These are phyloP conservation scores for Cossypha dichroa DNA, from an alignment of 2,797 vertebrate genomes.

Conservation along the genomic window DNA sequence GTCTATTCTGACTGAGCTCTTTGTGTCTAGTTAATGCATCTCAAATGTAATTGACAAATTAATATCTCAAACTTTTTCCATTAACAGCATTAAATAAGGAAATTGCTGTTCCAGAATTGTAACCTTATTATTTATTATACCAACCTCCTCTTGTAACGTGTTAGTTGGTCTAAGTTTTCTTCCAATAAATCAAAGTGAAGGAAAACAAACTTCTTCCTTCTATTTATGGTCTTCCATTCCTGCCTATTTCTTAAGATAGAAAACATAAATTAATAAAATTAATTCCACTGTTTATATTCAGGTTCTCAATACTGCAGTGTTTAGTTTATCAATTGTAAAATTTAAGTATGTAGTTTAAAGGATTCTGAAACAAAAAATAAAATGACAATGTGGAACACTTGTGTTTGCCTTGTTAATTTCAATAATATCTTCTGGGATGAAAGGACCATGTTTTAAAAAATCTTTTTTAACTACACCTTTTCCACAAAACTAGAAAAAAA, in stretches of 20 bases:
- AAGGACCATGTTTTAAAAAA: background rate
- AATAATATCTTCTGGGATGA: background rate
- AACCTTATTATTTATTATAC: conserved; percentile 40
- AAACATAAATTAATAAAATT: background rate
- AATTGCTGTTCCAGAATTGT: conserved; percentile 40
- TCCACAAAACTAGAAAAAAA: background rate
- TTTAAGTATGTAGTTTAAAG: background rate
- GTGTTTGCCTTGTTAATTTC: background rate
- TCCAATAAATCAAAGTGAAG: conserved; percentile 38
- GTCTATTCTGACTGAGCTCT: conserved; percentile 1
- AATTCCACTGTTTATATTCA: background rate
- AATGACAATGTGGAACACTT: background rate
- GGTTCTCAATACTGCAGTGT: background rate
- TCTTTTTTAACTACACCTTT: background rate
- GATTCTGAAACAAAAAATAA: background rate
- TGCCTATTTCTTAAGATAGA: background rate
- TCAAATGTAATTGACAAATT: conserved; percentile 51
- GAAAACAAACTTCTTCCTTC: background rate
- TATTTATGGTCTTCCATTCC: background rate
- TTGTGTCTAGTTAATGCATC: conserved; percentile 6
- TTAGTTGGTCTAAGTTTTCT: background rate
- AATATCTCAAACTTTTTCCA: conserved; percentile 28
- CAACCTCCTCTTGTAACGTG: background rate
- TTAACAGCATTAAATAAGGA: conserved; percentile 48
- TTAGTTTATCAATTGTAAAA: background rate